Base-by-base conservation (phyloP, 1,140 invertebrate species). In the Tetraneura akinire region DNA sequence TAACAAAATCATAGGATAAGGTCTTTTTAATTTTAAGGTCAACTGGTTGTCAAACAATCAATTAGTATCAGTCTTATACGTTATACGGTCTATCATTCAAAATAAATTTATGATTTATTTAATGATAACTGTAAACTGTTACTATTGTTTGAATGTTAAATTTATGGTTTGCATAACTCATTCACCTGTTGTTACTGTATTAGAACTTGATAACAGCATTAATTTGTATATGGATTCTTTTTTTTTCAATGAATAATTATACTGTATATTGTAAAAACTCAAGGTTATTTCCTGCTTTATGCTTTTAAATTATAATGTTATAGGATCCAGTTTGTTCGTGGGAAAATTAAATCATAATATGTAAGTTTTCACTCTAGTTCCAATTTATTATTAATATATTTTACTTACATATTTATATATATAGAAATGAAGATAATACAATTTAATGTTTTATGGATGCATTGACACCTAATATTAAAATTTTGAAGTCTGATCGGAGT, bases 201-300 rank as follows among this genome's bases (percentile, higher is more conserved):
- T n/a, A n/a, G 42, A 13, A 18, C 21, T 49, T 49, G 14, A 49
- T 26, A 23, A 21, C 21, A 47, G 37, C 5, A 4, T 70, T 11
- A 49, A 45, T 49, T 49, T 49, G 8, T 55, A 16, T 76, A 53
- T 8, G 29, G 29, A 47, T 57, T 42, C 23, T 55, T 51, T 71
- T 29, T 51, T 57, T 8, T 21, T 14, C 64, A 14, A 42, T 21
- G 18, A 8, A 32, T 45, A 42, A 66, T 66, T 66, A 16, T 37
- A 37, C 10, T 55, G 13, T n/a, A 37, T 16, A 10, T 37, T n/a
- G 0, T 1, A 62, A 3, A 57, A 68, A 13, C 29, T 57, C 71
- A 76, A 76, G 71, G 71, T 76, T 76, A 76, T 42, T 76, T 76
- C 71, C 71, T 76, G 51, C 29, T 57, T 76, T 42, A 4, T 37